Evolutionary conservation across 1,140 invertebrate species (phyloP).

Genomic region (Tetramorium parvispinum): DNA sequence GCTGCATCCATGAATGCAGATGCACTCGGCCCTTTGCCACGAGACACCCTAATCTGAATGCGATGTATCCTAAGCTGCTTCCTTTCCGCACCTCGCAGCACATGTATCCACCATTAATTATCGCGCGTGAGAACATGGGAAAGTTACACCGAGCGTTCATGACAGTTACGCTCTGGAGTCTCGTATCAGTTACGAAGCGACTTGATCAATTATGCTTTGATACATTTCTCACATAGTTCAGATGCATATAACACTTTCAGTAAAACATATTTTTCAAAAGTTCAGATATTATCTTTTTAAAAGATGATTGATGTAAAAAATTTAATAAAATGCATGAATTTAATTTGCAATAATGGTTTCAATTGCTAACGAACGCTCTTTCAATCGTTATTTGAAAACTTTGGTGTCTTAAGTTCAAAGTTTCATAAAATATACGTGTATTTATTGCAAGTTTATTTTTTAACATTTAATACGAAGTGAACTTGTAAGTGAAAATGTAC

Average conservation of each 20-base stretch:
- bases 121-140: constrained; percentile 21
- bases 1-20: constrained; percentile 29
- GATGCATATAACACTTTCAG: background rate
- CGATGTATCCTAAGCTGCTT: constrained; percentile 15
- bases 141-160: background rate
- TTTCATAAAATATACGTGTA: background rate
- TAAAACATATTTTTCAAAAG: background rate
- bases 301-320: background rate
- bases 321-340: constrained; percentile 8
- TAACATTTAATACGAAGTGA: background rate
- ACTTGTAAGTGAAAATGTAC: background rate
- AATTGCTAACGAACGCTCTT: background rate
- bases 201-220: background rate
- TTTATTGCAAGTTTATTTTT: background rate
- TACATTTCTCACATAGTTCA: background rate
- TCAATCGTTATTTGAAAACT: background rate
- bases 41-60: constrained; percentile 34
- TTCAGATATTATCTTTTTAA: background rate
- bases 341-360: background rate
- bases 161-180: background rate
- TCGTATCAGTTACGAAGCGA: background rate
- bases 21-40: constrained; percentile 24
- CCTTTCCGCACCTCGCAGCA: constrained; percentile 25
- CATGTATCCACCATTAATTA: constrained; percentile 50
- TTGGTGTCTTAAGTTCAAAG: background rate